These are phyloP conservation scores for Cyanoliseus patagonus DNA, from an alignment of 2,113 vertebrate species.

Conservation along the genomic window DNA sequence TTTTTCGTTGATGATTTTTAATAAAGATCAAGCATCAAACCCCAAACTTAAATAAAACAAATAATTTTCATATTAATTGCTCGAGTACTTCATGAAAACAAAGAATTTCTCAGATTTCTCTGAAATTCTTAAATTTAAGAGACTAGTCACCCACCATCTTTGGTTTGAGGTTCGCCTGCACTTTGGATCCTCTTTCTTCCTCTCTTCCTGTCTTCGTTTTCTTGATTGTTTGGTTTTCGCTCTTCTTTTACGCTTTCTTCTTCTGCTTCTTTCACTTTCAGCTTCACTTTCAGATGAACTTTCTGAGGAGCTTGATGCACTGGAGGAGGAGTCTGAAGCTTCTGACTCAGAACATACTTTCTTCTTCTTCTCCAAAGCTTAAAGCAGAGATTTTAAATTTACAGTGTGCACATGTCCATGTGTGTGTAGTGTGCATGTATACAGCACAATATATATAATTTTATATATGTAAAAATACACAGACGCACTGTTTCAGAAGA, in stretches of 20 bases:
- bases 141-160: conserved; percentile 77
- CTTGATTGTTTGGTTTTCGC: conserved; percentile 81
- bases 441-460: neutral
- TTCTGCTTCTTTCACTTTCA: conserved; percentile 79
- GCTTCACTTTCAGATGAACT: conserved; percentile 81
- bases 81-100: neutral
- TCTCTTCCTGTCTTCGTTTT: conserved; percentile 79
- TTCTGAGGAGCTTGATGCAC: conserved; percentile 78
- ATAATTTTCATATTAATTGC: neutral
- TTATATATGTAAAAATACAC: fast-evolving
- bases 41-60: neutral
- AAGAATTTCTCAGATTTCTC: neutral
- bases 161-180: conserved; percentile 58
- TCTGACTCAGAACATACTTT: conserved; percentile 76
- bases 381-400: neutral
- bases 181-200: conserved; percentile 69
- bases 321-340: conserved; percentile 81
- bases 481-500: neutral
- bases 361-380: conserved; percentile 87
- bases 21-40: neutral
- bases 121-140: neutral
- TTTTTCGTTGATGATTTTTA: neutral
- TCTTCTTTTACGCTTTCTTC: conserved; percentile 79
- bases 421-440: fast-evolving
- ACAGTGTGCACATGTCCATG: neutral